phyloP scores from a whole-genome alignment of 1,140 invertebrate genomes.

The Drosophila willistoni region DNA sequence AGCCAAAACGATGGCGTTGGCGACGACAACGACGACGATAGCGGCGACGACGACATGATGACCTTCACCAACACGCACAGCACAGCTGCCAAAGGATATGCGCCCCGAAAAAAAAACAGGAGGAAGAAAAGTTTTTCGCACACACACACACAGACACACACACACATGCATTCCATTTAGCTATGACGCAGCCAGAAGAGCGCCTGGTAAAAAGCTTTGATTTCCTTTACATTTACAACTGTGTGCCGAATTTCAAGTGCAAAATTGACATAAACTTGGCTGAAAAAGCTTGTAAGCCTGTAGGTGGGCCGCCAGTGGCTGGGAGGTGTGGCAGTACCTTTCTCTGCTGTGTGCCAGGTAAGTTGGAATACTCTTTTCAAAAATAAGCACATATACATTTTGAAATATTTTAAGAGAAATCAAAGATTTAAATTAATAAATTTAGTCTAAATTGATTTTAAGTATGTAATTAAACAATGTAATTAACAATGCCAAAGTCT shows the following conservation, averaged over 20 bases:
- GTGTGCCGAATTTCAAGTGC: constrained; percentile 71
- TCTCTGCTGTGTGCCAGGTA: constrained; percentile 9
- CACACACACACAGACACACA: constrained; percentile 38
- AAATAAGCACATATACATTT: too few relatives aligned
- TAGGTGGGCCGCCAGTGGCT: neutral
- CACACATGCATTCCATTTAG: constrained; percentile 18
- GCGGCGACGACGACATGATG: constrained; percentile 67
- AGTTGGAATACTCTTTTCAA: constrained; percentile 16
- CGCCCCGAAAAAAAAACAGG: constrained; percentile 30
- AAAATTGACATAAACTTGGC: constrained; percentile 71
- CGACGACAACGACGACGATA: constrained; percentile 31
- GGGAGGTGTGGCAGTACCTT: neutral
- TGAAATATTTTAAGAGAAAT: too few relatives aligned
- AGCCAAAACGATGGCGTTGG: constrained; percentile 3
- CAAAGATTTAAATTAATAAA: too few relatives aligned
- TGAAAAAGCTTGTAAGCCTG: constrained; percentile 41
- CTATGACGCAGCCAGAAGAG: constrained; percentile 50
- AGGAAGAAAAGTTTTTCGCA: constrained; percentile 71
- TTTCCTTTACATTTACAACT: constrained; percentile 59
- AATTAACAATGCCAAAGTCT: too few relatives aligned
- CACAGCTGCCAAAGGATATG: constrained; percentile 42
- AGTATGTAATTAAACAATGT: too few relatives aligned
- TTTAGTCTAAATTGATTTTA: too few relatives aligned
- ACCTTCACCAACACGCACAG: constrained; percentile 78
- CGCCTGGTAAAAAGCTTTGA: constrained; percentile 64